Conservation (phyloP, 2,113 vertebrate genomes). For the Dromiciops gliroides region DNA sequence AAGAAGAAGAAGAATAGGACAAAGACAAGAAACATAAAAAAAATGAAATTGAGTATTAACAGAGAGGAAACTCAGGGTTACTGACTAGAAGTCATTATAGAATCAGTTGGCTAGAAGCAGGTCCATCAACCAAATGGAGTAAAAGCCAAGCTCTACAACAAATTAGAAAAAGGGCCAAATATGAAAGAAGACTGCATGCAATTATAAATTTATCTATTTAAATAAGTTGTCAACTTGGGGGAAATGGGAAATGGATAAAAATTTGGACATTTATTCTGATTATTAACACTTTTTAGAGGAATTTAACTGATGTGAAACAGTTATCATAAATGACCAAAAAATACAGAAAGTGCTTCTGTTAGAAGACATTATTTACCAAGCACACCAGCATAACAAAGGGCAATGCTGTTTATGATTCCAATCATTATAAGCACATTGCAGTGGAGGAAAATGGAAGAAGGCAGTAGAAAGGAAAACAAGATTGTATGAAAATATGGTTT, state of each 20-base stretch:
- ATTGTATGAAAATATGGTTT: not conserved
- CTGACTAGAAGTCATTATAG: not conserved
- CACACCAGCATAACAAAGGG: not conserved
- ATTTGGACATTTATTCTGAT: not conserved
- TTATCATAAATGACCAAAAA: not conserved
- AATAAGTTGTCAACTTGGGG: not conserved
- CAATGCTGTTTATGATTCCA: not conserved
- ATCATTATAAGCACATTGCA: not conserved
- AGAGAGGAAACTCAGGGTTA: not conserved
- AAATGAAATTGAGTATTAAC: not conserved
- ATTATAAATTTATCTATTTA: not conserved
- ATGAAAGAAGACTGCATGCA: not conserved
- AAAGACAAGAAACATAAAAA: not conserved
- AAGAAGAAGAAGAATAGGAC: not conserved
- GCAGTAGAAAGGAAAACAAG: not conserved
- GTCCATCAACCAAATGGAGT: not conserved
- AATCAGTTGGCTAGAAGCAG: not conserved
- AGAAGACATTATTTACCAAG: not conserved
- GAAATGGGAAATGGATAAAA: not conserved
- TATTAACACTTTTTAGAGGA: not conserved
- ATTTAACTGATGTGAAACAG: not conserved
- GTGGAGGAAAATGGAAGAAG: not conserved
- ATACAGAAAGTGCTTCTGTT: not conserved
- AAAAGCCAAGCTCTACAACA: not conserved
- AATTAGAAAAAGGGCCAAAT: not conserved